Evolutionary conservation across 1,140 invertebrate species (phyloP).

Genomic region (Centruroides sculpturatus): DNA sequence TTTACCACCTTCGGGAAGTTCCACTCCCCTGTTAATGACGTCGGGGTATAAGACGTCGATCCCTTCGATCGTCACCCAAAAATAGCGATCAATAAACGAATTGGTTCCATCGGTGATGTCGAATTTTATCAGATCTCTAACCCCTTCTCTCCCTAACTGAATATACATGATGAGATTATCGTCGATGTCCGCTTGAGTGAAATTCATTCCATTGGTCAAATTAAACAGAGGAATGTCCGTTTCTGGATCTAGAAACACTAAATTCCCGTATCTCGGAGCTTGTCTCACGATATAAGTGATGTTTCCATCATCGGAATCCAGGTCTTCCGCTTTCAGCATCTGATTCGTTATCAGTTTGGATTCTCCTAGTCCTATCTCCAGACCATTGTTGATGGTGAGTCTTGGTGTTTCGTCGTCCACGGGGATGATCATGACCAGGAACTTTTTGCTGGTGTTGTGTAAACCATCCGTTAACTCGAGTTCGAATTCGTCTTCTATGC

Average conservation of each 20-base stretch:
- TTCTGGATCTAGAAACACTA: conserved; percentile 18
- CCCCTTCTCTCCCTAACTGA: conserved; percentile 27
- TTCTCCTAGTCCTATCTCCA: conserved; percentile 28
- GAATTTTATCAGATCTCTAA: conserved; percentile 31
- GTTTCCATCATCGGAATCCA: conserved; percentile 27
- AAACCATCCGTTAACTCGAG: conserved; percentile 28
- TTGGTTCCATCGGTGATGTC: conserved; percentile 32
- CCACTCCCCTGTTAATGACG: conserved; percentile 26
- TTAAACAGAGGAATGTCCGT: conserved; percentile 19
- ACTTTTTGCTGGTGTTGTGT: conserved; percentile 25
- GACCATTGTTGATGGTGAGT: conserved; percentile 29
- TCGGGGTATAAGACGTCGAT: conserved; percentile 28
- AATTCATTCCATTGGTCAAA: conserved; percentile 27
- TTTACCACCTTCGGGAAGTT: conserved; percentile 28
- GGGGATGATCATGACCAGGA: conserved; percentile 29
- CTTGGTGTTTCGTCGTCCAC: conserved; percentile 33
- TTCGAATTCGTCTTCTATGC: conserved; percentile 26
- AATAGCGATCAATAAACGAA: conserved; percentile 28
- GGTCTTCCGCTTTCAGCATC: conserved; percentile 28
- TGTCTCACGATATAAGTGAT: conserved; percentile 27
- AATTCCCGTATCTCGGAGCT: conserved; percentile 26
- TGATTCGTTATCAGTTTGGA: conserved; percentile 25
- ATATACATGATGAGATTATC: conserved; percentile 25
- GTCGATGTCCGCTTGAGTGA: conserved; percentile 32
- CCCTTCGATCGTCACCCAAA: conserved; percentile 30